phyloP scores from a whole-genome alignment of 1,140 invertebrate genomes.

The Listronotus oregonensis region DNA sequence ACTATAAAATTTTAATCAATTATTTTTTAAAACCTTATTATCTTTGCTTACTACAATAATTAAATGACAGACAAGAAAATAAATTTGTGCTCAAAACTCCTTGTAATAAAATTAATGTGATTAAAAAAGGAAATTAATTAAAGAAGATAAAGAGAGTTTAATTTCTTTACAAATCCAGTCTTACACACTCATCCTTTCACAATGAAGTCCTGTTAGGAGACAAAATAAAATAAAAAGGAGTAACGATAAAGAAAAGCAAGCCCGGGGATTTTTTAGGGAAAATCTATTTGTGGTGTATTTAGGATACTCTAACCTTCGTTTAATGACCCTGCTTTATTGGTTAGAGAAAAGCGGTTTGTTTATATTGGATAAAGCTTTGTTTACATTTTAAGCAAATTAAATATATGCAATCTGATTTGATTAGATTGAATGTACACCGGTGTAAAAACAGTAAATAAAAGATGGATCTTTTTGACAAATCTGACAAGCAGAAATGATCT shows the following conservation, averaged over 20 bases:
- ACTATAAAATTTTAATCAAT: no score
- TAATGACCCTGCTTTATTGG: slow-evolving; percentile 29
- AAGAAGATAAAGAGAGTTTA: slow-evolving; percentile 36
- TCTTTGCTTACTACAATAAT: slow-evolving; percentile 21
- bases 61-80: slow-evolving; percentile 26
- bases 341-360: slow-evolving; percentile 16
- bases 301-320: slow-evolving; percentile 28
- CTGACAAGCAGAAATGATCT: no score
- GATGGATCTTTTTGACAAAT: no score
- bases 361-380: slow-evolving; percentile 8
- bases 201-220: slow-evolving; percentile 33
- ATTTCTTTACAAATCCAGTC: slow-evolving; percentile 38
- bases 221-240: slow-evolving; percentile 36
- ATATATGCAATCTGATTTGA: no score
- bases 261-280: slow-evolving; percentile 31
- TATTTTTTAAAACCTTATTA: neutral
- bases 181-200: slow-evolving; percentile 37
- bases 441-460: no score
- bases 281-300: slow-evolving; percentile 33
- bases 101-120: slow-evolving; percentile 37
- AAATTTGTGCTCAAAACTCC: slow-evolving; percentile 24
- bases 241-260: slow-evolving; percentile 36
- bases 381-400: no score
- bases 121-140: slow-evolving; percentile 39
- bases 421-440: no score